phyloP scores from a whole-genome alignment of 2,888 invertebrate genomes.

The Platycnemis pennipes region DNA sequence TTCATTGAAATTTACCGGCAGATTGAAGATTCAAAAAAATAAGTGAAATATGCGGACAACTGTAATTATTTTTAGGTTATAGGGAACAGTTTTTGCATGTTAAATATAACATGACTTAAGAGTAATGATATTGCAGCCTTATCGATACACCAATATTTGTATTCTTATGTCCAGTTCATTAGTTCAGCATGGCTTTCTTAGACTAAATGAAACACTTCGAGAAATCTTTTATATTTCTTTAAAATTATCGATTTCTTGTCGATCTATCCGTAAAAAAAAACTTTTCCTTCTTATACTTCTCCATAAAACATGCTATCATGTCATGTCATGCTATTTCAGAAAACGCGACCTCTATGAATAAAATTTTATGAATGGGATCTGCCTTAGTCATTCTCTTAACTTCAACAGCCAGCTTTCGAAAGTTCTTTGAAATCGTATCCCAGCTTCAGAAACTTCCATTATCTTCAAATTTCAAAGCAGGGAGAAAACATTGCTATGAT shows the following conservation, averaged over 20 bases:
- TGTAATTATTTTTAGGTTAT: slow-evolving; percentile 11
- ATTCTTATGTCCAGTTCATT: slow-evolving; percentile 56
- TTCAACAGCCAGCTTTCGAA: slow-evolving; percentile 53
- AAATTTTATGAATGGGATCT: background rate
- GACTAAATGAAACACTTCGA: slow-evolving; percentile 33
- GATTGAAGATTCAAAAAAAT: slow-evolving; percentile 26
- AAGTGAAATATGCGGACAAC: slow-evolving; percentile 19
- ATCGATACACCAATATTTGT: slow-evolving; percentile 66
- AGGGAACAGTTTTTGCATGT: slow-evolving; percentile 66
- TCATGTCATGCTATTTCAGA: slow-evolving; percentile 5
- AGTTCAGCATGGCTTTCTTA: slow-evolving; percentile 60
- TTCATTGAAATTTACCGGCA: slow-evolving; percentile 47
- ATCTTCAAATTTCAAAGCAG: slow-evolving; percentile 23
- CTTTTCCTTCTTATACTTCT: slow-evolving; percentile 47
- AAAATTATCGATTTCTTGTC: slow-evolving; percentile 42
- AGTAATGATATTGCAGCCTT: slow-evolving; percentile 65
- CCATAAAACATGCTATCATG: slow-evolving; percentile 23
- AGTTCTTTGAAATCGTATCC: slow-evolving; percentile 36
- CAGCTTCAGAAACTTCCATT: background rate
- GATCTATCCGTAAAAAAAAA: slow-evolving; percentile 32
- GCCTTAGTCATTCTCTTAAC: slow-evolving; percentile 42
- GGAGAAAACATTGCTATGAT: background rate
- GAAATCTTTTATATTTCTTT: slow-evolving; percentile 54
- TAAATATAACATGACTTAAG: slow-evolving; percentile 61
- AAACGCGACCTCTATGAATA: background rate